Conservation (phyloP, 2,888 invertebrate species). For the Rotaria magnacalcarata region DNA sequence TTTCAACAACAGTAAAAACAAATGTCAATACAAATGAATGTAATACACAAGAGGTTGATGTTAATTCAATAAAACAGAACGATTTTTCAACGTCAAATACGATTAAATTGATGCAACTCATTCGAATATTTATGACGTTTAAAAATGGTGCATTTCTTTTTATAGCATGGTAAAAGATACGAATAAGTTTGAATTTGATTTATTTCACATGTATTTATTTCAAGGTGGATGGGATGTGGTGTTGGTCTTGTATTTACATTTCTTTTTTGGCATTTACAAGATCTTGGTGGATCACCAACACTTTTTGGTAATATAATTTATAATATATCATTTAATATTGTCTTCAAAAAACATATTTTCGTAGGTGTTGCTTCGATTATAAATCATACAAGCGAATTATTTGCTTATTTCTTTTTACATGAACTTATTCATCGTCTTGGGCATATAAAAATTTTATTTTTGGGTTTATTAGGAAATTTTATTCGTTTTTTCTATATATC, state of each 20-base stretch:
- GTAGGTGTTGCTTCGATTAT: conserved; percentile 88
- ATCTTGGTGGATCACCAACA: conserved; percentile 85
- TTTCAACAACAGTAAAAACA: neutral
- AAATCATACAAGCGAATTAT: conserved; percentile 95
- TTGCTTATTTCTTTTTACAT: conserved; percentile 95
- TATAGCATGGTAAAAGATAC: conserved; percentile 14
- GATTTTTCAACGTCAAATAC: neutral
- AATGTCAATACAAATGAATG: neutral
- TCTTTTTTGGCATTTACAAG: conserved; percentile 88
- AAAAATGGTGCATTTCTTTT: conserved; percentile 27
- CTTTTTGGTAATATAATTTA: conserved; percentile 65
- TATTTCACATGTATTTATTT: neutral
- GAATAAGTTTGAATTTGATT: neutral
- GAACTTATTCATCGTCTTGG: conserved; percentile 71
- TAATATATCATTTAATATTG: neutral
- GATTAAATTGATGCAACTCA: conserved; percentile 19
- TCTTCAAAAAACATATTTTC: neutral
- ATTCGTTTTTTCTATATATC: conserved; percentile 91
- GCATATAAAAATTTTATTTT: conserved; percentile 72
- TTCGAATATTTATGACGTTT: conserved; percentile 9
- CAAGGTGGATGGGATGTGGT: conserved; percentile 97
- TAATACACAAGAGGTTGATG: neutral
- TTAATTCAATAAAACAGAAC: neutral
- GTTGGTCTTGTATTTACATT: conserved; percentile 97
- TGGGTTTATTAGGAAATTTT: conserved; percentile 87